Percentiles rank a stretch among this genome's conserved stretches.
Conservation (phyloP, 2,888 invertebrate genomes). For the Leptinotarsa haldemani region DNA sequence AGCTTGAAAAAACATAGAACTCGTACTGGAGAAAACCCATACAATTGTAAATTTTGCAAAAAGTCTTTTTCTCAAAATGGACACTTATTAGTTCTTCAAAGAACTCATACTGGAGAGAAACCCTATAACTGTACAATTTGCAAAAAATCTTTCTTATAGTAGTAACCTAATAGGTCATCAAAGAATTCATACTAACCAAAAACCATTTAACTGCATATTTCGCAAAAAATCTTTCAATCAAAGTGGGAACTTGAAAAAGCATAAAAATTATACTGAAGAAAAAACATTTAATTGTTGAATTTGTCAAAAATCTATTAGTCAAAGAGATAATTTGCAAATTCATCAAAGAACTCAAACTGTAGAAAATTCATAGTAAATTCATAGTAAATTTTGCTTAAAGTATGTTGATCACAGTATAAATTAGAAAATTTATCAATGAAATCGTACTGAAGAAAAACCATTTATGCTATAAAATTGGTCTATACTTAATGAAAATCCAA, state of each 20-base stretch:
- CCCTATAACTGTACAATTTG: background rate
- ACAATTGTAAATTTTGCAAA: background rate
- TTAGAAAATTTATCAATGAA: no score
- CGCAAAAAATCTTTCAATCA: background rate
- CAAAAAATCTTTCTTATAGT: background rate
- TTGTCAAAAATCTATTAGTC: no score
- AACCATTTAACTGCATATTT: background rate
- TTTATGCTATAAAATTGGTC: no score
- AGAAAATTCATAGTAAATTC: no score
- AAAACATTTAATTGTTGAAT: background rate
- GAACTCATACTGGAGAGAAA: background rate
- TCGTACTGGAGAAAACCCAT: background rate
- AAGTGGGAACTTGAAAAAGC: background rate
- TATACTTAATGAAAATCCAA: no score
- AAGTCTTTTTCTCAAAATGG: background rate
- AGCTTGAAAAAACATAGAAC: no score
- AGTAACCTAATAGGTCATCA: background rate
- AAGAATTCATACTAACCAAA: background rate
- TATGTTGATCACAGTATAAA: no score
- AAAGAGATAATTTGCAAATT: no score
- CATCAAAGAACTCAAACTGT: no score
- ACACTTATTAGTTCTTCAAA: background rate
- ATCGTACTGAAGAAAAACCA: no score
- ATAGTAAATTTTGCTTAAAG: no score
- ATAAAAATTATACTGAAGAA: background rate